A percentile compares a stretch with the other conserved stretches of the same genome.
phyloP scores from a whole-genome alignment of 2,888 invertebrate genomes.

The Uropetala carovei region DNA sequence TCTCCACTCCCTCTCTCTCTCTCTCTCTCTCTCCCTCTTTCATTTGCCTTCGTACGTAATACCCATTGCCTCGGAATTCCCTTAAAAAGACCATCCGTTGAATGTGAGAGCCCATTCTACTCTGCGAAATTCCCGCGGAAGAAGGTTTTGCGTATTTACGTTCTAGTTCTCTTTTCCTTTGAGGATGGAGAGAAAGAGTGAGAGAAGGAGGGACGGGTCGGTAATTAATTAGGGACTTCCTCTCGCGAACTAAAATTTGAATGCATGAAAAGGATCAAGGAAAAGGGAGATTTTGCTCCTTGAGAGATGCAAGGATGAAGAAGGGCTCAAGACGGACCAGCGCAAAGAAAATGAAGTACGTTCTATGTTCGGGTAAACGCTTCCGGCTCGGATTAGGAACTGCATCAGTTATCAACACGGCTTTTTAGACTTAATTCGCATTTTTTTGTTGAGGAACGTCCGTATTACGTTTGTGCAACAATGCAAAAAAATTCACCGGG shows the following conservation, averaged over 20 bases:
- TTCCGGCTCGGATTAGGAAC: neutral
- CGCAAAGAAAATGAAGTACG: neutral
- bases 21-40: neutral
- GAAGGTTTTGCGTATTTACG: constrained; percentile 17
- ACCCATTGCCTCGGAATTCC: neutral
- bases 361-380: neutral
- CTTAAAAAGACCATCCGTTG: no score
- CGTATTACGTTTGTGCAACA: no score
- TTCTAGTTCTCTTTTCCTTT: neutral
- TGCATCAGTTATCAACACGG: neutral
- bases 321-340: neutral
- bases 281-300: neutral
- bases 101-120: neutral
- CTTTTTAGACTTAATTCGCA: neutral
- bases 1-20: neutral
- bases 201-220: neutral
- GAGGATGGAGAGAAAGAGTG: no score
- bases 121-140: neutral
- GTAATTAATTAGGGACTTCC: constrained; percentile 14
- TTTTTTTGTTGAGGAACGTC: no score
- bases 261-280: neutral
- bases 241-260: neutral
- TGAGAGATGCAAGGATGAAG: neutral
- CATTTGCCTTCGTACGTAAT: neutral
- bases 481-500: no score